Evolutionary conservation across 2,797 vertebrate species (phyloP), one percentile per base, ranked within the genome.

Genomic region (Psittacula echo): DNA sequence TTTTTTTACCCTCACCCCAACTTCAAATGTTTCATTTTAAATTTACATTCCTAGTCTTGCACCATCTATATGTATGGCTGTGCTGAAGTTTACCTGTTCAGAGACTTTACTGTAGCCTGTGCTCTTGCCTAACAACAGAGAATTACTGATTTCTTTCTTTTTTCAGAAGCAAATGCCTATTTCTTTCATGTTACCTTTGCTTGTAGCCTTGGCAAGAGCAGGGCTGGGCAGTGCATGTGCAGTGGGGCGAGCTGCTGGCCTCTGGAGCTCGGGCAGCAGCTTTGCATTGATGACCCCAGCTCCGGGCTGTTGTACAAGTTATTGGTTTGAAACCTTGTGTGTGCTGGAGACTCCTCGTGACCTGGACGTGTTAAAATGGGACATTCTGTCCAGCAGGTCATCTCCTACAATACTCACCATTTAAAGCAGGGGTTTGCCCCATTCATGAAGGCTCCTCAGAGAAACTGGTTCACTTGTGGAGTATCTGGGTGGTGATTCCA

Each of bases 281-380:
- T 77, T 39, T 6, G 9, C 7, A 2, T 3, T 2, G 42, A 15
- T 48, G 5, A 10, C 42, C 5, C 51, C 75, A 21, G 53, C 61
- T 4, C 42, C 1, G 15, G 37, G 60, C 60, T 72, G 48, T 13
- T 37, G 0, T 7, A 17, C 19, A 17, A 2, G 26, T 1, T 9
- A 29, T 39, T 39, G 0, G 7, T 68, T 47, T 42, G n/a, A 39
- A 58, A 21, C 53, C 54, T 18, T 13, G 48, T 2, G 5, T 2
- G 7, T 67, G 65, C 53, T 24, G 48, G 53, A 42, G 61, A 5
- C 39, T 68, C 48, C 24, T 64, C 5, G 0, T 48, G 64, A n/a
- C 27, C 45, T 23, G 53, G 44, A 26, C 0, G 0, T 9, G 23
- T 65, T 39, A 11, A 58, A 88, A 29, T 15, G 50, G 27, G 74